These are phyloP conservation scores for Calyptomena viridis DNA, from an alignment of 2,113 vertebrate genomes.

Conservation along the genomic window DNA sequence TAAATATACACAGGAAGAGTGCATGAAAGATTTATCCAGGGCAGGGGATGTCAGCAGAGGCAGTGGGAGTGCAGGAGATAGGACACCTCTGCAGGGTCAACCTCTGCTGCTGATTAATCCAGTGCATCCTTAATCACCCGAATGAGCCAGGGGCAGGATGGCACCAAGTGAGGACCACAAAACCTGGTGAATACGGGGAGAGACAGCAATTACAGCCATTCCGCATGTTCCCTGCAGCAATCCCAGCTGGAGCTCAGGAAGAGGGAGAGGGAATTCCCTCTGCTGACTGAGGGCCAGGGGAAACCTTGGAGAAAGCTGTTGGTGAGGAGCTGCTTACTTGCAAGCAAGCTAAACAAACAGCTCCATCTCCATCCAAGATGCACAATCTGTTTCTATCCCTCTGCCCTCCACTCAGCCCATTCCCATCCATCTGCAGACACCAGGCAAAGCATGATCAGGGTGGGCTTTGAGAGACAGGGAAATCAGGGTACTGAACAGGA, in stretches of 20 bases:
- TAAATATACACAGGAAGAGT: background rate
- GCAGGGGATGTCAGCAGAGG: background rate
- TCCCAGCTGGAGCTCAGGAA: background rate
- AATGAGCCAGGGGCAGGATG: background rate
- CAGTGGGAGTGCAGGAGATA: background rate
- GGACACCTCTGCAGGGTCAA: background rate
- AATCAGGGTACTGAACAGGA: accelerated
- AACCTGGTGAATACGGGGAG: background rate
- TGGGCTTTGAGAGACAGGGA: background rate
- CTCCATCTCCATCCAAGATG: background rate
- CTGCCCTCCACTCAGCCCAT: background rate
- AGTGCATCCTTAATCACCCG: background rate
- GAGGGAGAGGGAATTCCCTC: conserved; percentile 32
- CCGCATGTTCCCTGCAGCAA: background rate
- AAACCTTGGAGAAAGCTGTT: background rate
- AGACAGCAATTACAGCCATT: background rate
- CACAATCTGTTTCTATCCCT: background rate
- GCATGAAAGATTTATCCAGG: background rate
- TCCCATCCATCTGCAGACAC: background rate
- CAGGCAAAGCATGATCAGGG: background rate
- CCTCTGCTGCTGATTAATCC: background rate
- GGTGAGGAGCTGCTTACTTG: background rate
- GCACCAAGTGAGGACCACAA: background rate
- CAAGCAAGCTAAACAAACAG: background rate
- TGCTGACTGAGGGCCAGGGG: background rate